Evolutionary conservation across 2,888 invertebrate species (phyloP), one percentile per base, ranked within the genome.

Genomic region (Caenorhabditis becei): DNA sequence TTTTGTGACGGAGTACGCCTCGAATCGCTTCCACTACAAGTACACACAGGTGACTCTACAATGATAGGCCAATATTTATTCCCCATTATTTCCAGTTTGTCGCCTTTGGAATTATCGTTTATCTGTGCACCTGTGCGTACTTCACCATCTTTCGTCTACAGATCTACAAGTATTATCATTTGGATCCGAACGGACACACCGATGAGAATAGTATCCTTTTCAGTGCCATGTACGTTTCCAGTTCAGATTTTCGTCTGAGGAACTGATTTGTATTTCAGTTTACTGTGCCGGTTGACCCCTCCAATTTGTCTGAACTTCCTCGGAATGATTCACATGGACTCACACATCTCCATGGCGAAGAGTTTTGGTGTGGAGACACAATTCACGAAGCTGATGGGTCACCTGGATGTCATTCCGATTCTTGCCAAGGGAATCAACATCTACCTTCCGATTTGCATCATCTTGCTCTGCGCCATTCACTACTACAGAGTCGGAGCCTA

Each of bases 151-250:
- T 99, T 88, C 96, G 97, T 92, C 96, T 99, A 88, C 94, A 96
- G 66, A 94, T 99, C 35, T 94, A 99, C 56, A 98, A 98, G 93
- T 94, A 97, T 86, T 99, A 98, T 93, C 97, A 98, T 92, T 93
- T 99, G 87, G 97, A 98, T 4, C 96, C 97, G 0, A 95, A 97
- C 91, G 98, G 99, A 92, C 96, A 97, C 92, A 99, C 99, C 8
- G 97, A 98, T 91, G 98, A 98, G 91, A 97, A 99, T 93, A 97
- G 97, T 91, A 94, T 99, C 81, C 96, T 99, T 91, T 97, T 99
- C 93, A 96, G 96, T 87, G 99, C 99, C 72, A 97, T 98, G 98
- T 93, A 89, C 92, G 58, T n/a, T 20, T 47, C 49, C 10, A 28
- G 32, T n/a, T 23, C 44, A 16, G 20, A n/a, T 20, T 1, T 59